Conservation (phyloP, 2,113 vertebrate genomes). For the Narcine bancroftii region DNA sequence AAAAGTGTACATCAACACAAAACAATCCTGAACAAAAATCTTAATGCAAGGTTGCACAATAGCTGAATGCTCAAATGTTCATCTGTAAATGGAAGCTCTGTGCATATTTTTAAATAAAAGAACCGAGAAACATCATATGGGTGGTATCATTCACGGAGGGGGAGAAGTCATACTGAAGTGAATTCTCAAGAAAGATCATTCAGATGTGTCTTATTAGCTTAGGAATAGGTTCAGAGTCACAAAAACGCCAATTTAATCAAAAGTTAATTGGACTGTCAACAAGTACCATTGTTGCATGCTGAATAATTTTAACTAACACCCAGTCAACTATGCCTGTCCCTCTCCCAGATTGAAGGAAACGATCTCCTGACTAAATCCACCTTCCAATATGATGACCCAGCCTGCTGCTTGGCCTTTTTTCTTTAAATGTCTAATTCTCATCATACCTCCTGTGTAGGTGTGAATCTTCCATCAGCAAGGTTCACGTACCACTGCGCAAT, state of each 20-base stretch:
- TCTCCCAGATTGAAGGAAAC: neutral
- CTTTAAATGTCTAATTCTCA: neutral
- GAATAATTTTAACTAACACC: neutral
- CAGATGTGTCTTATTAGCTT: neutral
- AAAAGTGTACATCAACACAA: neutral
- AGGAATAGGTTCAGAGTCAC: neutral
- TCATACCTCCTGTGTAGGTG: neutral
- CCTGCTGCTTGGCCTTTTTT: neutral
- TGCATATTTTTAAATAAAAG: neutral
- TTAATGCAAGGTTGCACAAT: neutral
- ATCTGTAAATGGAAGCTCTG: neutral
- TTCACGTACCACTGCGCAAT: neutral
- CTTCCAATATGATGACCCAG: neutral
- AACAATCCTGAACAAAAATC: neutral
- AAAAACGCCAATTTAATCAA: neutral
- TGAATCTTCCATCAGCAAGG: neutral
- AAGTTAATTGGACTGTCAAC: neutral
- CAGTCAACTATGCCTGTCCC: neutral
- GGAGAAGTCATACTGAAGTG: neutral
- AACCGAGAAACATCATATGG: neutral
- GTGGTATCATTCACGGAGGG: neutral
- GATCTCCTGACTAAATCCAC: neutral
- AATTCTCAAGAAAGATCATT: neutral
- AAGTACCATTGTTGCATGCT: neutral
- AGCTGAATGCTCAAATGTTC: neutral